Evolutionary conservation across 1,140 invertebrate species (phyloP), one percentile per base, ranked within the genome.

Genomic region (Solenopsis fugax): DNA sequence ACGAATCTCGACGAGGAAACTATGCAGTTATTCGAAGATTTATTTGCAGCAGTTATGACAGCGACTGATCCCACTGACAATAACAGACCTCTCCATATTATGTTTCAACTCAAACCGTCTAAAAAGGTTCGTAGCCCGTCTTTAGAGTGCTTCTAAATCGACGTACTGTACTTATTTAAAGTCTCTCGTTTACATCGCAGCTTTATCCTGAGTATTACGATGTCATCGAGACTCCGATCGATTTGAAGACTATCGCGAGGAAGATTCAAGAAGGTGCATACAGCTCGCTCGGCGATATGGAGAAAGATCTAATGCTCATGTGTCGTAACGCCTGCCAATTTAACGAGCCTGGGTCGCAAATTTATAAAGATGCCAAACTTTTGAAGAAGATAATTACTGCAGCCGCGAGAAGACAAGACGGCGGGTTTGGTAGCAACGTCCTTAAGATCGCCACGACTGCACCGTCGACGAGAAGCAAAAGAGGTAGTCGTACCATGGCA

Each of bases 151-250:
- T 18, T 1, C 6, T 6, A 21, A 4, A 13, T 9, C 48, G n/a
- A 10, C 9, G 29, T 72, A 34, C 7, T 34, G 29, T 24, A 56
- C n/a, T 56, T 73, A 75, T 75, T 54, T 54, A 0, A 10, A 62
- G 52, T 13, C 16, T 60, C n/a, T 60, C 37, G n/a, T 73, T 87
- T 62, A 58, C 60, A 76, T 91, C 95, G 24, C 91, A 97, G 96
- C 96, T 97, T 67, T 99, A 99, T 95, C 99, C 99, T 0, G 98
- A 99, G 92, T 99, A 99, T 95, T 99, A 99, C 93, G 97, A 98
- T 91, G 97, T 99, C 0, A 99, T 99, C 87, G 98, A 99, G 80
- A 97, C 97, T 89, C 99, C 99, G 0, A 98, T 99, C 89, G 99
- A 99, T 95, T 95, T 99, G 90, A 98, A 98, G 94, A 98, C 97